phyloP scores from a whole-genome alignment of 1,140 invertebrate genomes.

The Pteromalus puparum region DNA sequence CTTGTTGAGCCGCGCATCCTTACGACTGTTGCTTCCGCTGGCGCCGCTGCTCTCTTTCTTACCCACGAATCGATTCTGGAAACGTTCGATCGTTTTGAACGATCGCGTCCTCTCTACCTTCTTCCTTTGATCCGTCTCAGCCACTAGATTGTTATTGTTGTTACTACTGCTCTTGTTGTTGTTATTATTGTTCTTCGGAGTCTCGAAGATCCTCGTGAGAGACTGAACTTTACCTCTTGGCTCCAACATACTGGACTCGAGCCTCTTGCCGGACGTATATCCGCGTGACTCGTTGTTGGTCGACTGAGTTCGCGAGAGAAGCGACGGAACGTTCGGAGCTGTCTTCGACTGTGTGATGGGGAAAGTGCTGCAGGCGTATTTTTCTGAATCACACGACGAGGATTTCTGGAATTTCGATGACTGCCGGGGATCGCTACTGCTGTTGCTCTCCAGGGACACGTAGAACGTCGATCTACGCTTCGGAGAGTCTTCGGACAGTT shows the following conservation, averaged over 20 bases:
- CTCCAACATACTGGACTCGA: slow-evolving; percentile 48
- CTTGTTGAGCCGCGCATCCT: slow-evolving; percentile 65
- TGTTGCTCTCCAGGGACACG: slow-evolving; percentile 68
- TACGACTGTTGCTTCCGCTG: slow-evolving; percentile 36
- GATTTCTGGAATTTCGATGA: slow-evolving; percentile 60
- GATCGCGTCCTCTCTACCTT: slow-evolving; percentile 72
- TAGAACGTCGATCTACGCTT: slow-evolving; percentile 76
- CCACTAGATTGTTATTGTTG: slow-evolving; percentile 4
- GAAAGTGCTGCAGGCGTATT: slow-evolving; percentile 67
- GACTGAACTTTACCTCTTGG: slow-evolving; percentile 71
- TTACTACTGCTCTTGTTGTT: slow-evolving; percentile 56
- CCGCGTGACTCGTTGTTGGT: slow-evolving; percentile 60
- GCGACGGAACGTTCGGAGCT: slow-evolving; percentile 52
- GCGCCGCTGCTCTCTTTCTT: slow-evolving; percentile 59
- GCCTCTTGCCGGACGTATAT: slow-evolving; percentile 20
- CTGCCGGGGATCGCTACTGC: slow-evolving; percentile 56
- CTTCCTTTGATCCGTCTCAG: slow-evolving; percentile 56
- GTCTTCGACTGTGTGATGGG: slow-evolving; percentile 63
- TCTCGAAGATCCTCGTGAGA: slow-evolving; percentile 71
- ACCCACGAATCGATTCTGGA: slow-evolving; percentile 69
- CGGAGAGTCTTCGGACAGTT: slow-evolving; percentile 61
- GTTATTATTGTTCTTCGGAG: slow-evolving; percentile 60
- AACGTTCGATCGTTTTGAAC: slow-evolving; percentile 73
- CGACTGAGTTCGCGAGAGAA: slow-evolving; percentile 65
- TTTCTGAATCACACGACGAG: slow-evolving; percentile 55